These are phyloP conservation scores for Pollimyrus isidori DNA, from an alignment of 2,113 vertebrate genomes.

Conservation along the genomic window DNA sequence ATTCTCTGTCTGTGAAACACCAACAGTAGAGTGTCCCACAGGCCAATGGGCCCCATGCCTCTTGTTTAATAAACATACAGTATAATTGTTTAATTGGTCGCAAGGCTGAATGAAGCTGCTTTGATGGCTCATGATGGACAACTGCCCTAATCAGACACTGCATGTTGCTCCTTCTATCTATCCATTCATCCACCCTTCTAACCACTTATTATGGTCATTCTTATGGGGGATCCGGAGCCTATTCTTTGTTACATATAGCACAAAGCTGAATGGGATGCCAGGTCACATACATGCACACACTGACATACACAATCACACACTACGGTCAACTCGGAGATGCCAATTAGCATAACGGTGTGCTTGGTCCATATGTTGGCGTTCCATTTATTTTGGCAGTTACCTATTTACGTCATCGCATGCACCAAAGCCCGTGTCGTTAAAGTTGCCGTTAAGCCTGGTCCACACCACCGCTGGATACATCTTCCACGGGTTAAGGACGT, in stretches of 20 bases:
- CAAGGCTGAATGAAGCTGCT: not conserved
- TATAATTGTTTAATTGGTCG: not conserved
- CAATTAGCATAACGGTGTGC: not conserved
- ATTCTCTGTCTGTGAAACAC: not conserved
- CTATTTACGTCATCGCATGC: not conserved
- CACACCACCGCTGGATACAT: not conserved
- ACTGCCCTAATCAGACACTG: not conserved
- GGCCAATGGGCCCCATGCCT: not conserved
- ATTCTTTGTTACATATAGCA: not conserved
- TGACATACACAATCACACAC: not conserved
- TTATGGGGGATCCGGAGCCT: not conserved
- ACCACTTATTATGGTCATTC: not conserved
- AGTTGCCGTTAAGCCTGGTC: not conserved
- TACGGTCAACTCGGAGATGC: not conserved
- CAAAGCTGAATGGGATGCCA: not conserved
- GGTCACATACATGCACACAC: not conserved
- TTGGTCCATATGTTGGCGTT: not conserved
- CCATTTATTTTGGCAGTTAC: not conserved
- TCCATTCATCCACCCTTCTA: not conserved
- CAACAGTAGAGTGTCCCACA: not conserved
- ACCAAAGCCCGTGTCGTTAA: not conserved
- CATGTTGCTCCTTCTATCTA: not conserved
- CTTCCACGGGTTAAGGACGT: not conserved
- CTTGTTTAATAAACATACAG: too few relatives aligned
- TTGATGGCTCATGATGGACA: not conserved